Base-by-base conservation (phyloP, 2,888 invertebrate genomes). In the Auanema sp. region DNA sequence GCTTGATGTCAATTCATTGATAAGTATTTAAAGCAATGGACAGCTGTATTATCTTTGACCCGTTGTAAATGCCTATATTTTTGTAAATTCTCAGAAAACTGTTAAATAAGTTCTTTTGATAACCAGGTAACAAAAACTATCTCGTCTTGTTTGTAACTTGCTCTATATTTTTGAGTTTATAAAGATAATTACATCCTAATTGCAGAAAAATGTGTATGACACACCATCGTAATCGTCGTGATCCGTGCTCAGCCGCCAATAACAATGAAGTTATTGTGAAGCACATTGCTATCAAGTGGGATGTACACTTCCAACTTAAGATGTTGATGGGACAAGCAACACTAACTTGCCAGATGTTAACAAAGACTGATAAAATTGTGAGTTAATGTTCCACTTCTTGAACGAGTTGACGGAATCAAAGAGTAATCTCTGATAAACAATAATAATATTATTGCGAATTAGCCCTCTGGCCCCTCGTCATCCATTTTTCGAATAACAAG, bases 231-330 rank as follows among this genome's bases (percentile, higher is more conserved):
- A 53, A 41, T 16, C 47, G 53, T 12, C 58, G 60, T 25, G 73
- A 73, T 62, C 73, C 73, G 41, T 73, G 73, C 62, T 73, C 73
- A 11, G 66, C 66, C 4, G 66, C 71, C 24, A 73, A 73, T 49
- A 65, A 60, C 54, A 58, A 67, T 44, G 70, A 79, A 64, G 68
- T 81, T n/a, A 62, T 58, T n/a, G 72, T 82, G 40, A 65, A 71
- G 52, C 79, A 81, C 64, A 72, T 78, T 18, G 68, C 76, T 51
- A 74, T 80, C 66, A 76, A 80, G 60, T 80, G 80, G 81, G 72
- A 73, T 42, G 77, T 82, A 18, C 68, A 72, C 40, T 80, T 80
- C 61, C 71, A 72, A 54, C 59, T 69, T 25, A 61, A 66, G 61
- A 77, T 75, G 77, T 66, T 81, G 44, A 72, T 71, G 64, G 81